Base-by-base conservation (phyloP, 2,888 invertebrate genomes). In the Baccha elongata region DNA sequence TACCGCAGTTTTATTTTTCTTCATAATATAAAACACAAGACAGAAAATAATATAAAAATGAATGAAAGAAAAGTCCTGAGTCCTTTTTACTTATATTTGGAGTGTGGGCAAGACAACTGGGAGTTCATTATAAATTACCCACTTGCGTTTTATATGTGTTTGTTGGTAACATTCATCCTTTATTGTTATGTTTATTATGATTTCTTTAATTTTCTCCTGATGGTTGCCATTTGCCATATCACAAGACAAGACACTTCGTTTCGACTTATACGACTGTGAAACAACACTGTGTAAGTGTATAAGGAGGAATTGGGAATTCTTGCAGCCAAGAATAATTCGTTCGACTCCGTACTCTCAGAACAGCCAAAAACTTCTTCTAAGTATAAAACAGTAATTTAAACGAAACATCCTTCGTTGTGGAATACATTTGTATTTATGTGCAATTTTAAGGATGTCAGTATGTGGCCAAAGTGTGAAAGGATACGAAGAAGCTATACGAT, bases 101-200 rank as follows among this genome's bases (percentile, higher is more conserved):
- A 4, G 23, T 23, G 23, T 23, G 23, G 23, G 23, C 23, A 23
- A 23, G 71, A 48, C 60, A 75, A 42, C 48, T 15, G 15, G 68
- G 46, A 55, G 71, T 58, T 71, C n/a, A 46, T 79, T 60, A 67
- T 75, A 69, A 80, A 80, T 80, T 80, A 74, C 64, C 13, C 74
- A 80, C 69, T 74, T 74, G 48, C n/a, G 55, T 65, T 19, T 3
- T 17, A 15, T 44, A 32, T 13, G 8, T 10, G 8, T 29, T 3
- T 32, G 8, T 53, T 10, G 42, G 15, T 37, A 37, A 15, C 55
- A 35, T 48, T 46, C 48, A 64, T 64, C 69, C 65, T 81, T 74
- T 81, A 75, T 71, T 75, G 75, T 81, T 81, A 81, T 75, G 74
- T 81, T 81, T 75, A 75, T 81, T 81, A 81, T 75, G 74, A 81